A percentile compares a stretch with the other conserved stretches of the same genome.
Evolutionary conservation across 2,797 vertebrate genomes (phyloP).

Genomic region (Alauda arvensis): DNA sequence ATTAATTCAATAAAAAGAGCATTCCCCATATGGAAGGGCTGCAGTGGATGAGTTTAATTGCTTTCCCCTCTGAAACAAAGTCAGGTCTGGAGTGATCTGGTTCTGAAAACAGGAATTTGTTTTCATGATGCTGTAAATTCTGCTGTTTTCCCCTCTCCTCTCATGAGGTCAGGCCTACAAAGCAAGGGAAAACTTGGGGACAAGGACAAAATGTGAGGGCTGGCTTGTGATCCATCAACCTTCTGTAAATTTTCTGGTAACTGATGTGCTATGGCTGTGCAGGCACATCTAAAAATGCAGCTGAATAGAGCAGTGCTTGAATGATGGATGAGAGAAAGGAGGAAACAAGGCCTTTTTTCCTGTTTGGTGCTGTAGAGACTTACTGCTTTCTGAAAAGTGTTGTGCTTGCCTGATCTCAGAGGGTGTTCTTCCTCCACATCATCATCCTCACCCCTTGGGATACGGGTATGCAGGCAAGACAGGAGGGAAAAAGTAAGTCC

Average conservation of each 20-base stretch:
- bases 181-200: neutral
- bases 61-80: neutral
- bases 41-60: neutral
- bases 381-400: neutral
- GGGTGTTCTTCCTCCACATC: neutral
- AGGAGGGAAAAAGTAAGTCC: neutral
- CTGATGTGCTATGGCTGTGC: neutral
- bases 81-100: neutral
- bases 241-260: neutral
- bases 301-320: neutral
- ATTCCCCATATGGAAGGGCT: neutral
- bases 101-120: neutral
- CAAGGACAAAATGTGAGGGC: neutral
- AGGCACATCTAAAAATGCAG: neutral
- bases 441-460: neutral
- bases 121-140: neutral
- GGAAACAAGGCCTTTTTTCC: neutral
- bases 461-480: neutral
- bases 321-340: neutral
- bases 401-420: neutral
- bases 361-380: neutral
- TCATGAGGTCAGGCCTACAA: neutral
- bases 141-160: neutral
- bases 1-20: constrained; percentile 34
- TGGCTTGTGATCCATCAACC: neutral